Percentiles rank a stretch among this genome's conserved stretches.
These are phyloP conservation scores for Caradrina kadenii DNA, from an alignment of 2,888 invertebrate genomes.

Conservation along the genomic window DNA sequence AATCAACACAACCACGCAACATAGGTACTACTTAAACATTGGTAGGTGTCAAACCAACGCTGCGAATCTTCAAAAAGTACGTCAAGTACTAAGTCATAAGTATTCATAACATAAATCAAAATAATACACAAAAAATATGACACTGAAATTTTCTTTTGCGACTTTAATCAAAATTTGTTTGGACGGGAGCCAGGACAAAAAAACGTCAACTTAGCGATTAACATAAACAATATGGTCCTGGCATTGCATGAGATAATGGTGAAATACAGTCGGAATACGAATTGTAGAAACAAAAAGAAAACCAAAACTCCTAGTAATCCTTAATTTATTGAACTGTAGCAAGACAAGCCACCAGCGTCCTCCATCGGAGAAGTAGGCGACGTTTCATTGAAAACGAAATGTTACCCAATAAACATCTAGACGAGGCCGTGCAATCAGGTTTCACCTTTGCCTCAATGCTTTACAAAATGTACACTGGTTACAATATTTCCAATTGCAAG, in stretches of 20 bases:
- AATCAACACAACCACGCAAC: not conserved
- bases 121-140: slow-evolving; percentile 36
- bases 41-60: not conserved
- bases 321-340: slow-evolving; percentile 40
- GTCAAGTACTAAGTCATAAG: too few relatives aligned
- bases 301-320: slow-evolving; percentile 15
- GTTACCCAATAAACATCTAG: slow-evolving; percentile 79
- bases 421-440: slow-evolving; percentile 80
- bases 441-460: slow-evolving; percentile 84
- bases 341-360: slow-evolving; percentile 46
- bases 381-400: slow-evolving; percentile 78
- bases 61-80: slow-evolving; percentile 31
- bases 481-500: slow-evolving; percentile 69
- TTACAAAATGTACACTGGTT: slow-evolving; percentile 66
- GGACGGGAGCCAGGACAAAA: slow-evolving; percentile 48
- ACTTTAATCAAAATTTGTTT: slow-evolving; percentile 42
- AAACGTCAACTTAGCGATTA: slow-evolving; percentile 41
- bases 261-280: slow-evolving; percentile 5
- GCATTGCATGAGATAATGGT: slow-evolving; percentile 22
- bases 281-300: slow-evolving; percentile 17
- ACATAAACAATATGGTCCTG: slow-evolving; percentile 30
- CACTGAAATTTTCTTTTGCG: slow-evolving; percentile 50
- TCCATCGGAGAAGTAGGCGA: slow-evolving; percentile 59
- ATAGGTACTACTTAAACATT: not conserved
- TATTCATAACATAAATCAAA: slow-evolving; percentile 29